These are phyloP conservation scores for Puntigrus tetrazona DNA, from an alignment of 2,113 vertebrate genomes.

Conservation along the genomic window DNA sequence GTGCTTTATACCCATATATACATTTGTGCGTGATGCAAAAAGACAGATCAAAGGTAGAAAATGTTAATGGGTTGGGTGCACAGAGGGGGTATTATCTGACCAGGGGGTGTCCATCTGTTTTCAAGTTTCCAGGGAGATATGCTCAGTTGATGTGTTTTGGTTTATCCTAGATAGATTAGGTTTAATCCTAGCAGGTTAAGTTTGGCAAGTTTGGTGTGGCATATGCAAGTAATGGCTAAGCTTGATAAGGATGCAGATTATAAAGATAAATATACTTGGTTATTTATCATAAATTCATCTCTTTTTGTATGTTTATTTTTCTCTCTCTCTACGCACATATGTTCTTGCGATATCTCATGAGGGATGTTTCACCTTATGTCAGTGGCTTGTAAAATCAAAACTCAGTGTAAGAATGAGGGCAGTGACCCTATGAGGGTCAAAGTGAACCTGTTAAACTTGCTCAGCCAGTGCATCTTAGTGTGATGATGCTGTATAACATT, in stretches of 20 bases:
- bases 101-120: neutral
- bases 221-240: neutral
- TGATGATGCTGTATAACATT: neutral
- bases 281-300: neutral
- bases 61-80: neutral
- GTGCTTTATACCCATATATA: neutral
- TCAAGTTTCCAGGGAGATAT: neutral
- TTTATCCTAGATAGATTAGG: neutral
- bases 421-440: constrained; percentile 57
- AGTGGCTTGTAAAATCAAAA: neutral
- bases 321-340: neutral
- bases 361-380: neutral
- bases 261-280: neutral
- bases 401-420: constrained; percentile 24
- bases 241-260: neutral
- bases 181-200: neutral
- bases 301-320: neutral
- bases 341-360: neutral
- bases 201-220: neutral
- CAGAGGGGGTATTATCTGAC: neutral
- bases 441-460: constrained; percentile 60
- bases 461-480: constrained; percentile 49
- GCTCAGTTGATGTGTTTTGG: neutral
- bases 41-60: neutral
- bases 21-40: neutral